Evolutionary conservation across 2,113 vertebrate species (phyloP).

Genomic region (Embiotoca jacksoni): DNA sequence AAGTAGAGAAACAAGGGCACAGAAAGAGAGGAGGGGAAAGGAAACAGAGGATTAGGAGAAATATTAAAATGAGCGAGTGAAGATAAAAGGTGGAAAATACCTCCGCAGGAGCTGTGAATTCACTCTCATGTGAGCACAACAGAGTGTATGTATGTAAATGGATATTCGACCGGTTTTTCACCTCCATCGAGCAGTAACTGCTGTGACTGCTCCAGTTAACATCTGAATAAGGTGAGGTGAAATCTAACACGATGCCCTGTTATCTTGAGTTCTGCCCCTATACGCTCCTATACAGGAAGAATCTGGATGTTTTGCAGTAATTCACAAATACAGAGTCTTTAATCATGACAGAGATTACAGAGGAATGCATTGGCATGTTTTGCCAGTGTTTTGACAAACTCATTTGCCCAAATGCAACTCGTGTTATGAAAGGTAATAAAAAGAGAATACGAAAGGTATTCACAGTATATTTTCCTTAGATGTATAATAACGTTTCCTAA

Average conservation of each 20-base stretch:
- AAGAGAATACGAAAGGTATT: too few species aligned
- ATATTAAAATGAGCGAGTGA: constrained; percentile 28
- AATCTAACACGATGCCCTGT: constrained; percentile 56
- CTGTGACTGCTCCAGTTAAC: constrained; percentile 57
- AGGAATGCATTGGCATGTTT: constrained; percentile 56
- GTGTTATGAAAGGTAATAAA: not conserved
- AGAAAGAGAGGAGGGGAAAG: constrained; percentile 27
- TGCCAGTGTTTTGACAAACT: constrained; percentile 6
- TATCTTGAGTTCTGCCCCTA: constrained; percentile 45
- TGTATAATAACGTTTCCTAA: too few species aligned
- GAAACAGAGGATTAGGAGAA: constrained; percentile 21
- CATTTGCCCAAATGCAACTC: constrained; percentile 12
- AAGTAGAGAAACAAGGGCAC: constrained; percentile 41
- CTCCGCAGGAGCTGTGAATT: constrained; percentile 21
- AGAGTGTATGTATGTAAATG: constrained; percentile 11
- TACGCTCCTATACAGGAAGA: constrained; percentile 43
- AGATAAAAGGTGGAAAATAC: constrained; percentile 36
- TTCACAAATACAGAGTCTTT: constrained; percentile 61
- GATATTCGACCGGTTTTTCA: constrained; percentile 36
- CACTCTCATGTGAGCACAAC: not conserved
- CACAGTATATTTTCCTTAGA: too few species aligned
- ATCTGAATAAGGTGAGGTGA: constrained; percentile 56
- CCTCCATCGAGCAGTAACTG: constrained; percentile 36
- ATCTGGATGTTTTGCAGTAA: constrained; percentile 62
- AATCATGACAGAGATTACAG: constrained; percentile 70